Percentiles rank a stretch among this genome's conserved stretches.
These are phyloP conservation scores for Cheilosia impressa DNA, from an alignment of 2,888 invertebrate genomes.

Conservation along the genomic window DNA sequence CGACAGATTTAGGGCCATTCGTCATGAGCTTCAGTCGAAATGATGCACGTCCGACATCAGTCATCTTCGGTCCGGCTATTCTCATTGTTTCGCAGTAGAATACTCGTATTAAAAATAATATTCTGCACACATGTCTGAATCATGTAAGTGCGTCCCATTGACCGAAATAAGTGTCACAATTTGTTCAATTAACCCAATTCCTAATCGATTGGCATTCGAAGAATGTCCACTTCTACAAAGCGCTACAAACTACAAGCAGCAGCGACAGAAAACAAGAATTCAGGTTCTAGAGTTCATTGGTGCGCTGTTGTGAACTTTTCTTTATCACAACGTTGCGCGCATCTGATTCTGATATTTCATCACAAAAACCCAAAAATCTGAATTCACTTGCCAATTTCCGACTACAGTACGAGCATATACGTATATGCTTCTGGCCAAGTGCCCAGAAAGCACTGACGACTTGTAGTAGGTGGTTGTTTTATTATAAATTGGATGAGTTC, in stretches of 20 bases:
- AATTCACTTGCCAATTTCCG: conserved; percentile 63
- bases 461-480: conserved; percentile 71
- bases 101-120: conserved; percentile 19
- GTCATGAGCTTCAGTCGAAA: conserved; percentile 38
- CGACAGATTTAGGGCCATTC: conserved; percentile 17
- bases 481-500: conserved; percentile 33
- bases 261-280: conserved; percentile 59
- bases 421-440: conserved; percentile 37
- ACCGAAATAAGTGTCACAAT: neutral
- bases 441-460: conserved; percentile 33
- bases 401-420: conserved; percentile 4
- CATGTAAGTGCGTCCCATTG: conserved; percentile 8
- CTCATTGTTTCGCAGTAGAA: conserved; percentile 37
- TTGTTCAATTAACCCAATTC: conserved; percentile 30
- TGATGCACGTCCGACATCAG: conserved; percentile 45
- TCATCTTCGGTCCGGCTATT: conserved; percentile 27
- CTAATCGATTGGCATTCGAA: conserved; percentile 35
- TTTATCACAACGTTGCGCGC: neutral
- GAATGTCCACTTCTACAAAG: conserved; percentile 36
- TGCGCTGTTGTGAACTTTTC: conserved; percentile 22
- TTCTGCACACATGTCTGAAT: conserved; percentile 25
- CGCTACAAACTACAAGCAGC: conserved; percentile 10
- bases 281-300: conserved; percentile 57
- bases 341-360: conserved; percentile 60
- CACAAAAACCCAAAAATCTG: conserved; percentile 56